phyloP scores from a whole-genome alignment of 2,888 invertebrate species.

The Abrostola triplasia region DNA sequence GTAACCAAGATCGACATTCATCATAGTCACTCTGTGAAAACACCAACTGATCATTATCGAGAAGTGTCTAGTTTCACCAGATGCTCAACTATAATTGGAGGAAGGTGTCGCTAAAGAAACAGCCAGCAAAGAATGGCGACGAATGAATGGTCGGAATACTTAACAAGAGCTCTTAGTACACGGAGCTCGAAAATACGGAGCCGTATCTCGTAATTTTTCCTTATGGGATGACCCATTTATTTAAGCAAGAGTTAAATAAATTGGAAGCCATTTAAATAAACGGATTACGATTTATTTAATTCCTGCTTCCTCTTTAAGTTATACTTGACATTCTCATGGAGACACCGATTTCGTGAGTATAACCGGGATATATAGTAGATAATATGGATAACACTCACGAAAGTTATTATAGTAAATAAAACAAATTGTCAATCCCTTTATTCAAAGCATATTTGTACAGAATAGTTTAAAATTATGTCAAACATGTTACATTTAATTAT shows the following conservation, averaged over 20 bases:
- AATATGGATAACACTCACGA: too few species aligned
- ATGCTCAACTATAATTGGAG: neutral
- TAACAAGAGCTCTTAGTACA: neutral
- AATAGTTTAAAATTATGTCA: too few species aligned
- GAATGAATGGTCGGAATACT: conserved; percentile 8
- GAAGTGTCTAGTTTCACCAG: too few species aligned
- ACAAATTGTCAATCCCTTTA: too few species aligned
- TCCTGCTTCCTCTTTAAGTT: conserved; percentile 6
- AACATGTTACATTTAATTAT: too few species aligned
- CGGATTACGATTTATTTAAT: conserved; percentile 34
- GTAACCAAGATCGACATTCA: too few species aligned
- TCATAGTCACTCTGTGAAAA: too few species aligned
- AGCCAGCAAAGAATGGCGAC: neutral
- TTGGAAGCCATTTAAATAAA: conserved; percentile 36
- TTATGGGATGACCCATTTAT: conserved; percentile 40
- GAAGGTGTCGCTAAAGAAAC: neutral
- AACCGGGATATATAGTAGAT: too few species aligned
- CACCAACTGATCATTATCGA: too few species aligned
- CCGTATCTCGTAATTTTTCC: conserved; percentile 31
- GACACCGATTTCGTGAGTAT: neutral
- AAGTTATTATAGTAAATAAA: too few species aligned
- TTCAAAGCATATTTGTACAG: too few species aligned
- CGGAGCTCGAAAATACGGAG: conserved; percentile 13
- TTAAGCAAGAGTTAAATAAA: conserved; percentile 43
- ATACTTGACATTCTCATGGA: neutral